A percentile compares a stretch with the other conserved stretches of the same genome.
phyloP scores from a whole-genome alignment of 2,888 invertebrate genomes.

The Dinocampus coccinellae region DNA sequence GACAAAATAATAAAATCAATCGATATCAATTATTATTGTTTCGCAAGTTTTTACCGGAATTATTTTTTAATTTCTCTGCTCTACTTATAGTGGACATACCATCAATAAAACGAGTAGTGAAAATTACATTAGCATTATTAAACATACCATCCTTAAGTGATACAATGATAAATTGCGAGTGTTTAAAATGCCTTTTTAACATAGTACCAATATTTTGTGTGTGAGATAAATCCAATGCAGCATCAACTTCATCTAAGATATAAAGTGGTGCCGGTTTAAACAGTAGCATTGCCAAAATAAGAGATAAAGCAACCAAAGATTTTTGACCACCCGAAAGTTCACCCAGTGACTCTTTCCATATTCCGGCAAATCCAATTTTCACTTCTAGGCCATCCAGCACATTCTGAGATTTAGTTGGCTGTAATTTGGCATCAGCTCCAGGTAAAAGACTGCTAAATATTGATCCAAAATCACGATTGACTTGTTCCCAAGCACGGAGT shows the following conservation, averaged over 20 bases:
- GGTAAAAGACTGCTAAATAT: constrained; percentile 94
- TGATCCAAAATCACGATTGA: constrained; percentile 93
- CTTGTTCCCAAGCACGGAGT: constrained; percentile 84
- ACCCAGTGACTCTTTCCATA: constrained; percentile 96
- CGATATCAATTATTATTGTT: neutral
- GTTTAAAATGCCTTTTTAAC: constrained; percentile 90
- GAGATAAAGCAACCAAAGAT: constrained; percentile 94
- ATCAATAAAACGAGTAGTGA: constrained; percentile 93
- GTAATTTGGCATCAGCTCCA: constrained; percentile 89
- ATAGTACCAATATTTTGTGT: constrained; percentile 99
- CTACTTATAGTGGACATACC: constrained; percentile 92
- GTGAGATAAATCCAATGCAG: constrained; percentile 96
- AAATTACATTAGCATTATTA: constrained; percentile 97
- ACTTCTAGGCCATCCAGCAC: constrained; percentile 91
- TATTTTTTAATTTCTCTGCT: constrained; percentile 66
- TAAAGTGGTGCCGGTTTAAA: constrained; percentile 99
- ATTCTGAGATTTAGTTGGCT: constrained; percentile 79
- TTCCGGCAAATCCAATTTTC: constrained; percentile 90
- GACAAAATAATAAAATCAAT: too few relatives aligned
- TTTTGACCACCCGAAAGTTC: constrained; percentile 98
- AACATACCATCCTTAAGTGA: constrained; percentile 99
- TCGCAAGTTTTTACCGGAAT: neutral
- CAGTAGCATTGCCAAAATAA: constrained; percentile 95
- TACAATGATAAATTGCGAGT: constrained; percentile 97
- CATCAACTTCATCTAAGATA: constrained; percentile 98